These are phyloP conservation scores for Synanthedon vespiformis DNA, from an alignment of 2,888 invertebrate genomes.

Conservation along the genomic window DNA sequence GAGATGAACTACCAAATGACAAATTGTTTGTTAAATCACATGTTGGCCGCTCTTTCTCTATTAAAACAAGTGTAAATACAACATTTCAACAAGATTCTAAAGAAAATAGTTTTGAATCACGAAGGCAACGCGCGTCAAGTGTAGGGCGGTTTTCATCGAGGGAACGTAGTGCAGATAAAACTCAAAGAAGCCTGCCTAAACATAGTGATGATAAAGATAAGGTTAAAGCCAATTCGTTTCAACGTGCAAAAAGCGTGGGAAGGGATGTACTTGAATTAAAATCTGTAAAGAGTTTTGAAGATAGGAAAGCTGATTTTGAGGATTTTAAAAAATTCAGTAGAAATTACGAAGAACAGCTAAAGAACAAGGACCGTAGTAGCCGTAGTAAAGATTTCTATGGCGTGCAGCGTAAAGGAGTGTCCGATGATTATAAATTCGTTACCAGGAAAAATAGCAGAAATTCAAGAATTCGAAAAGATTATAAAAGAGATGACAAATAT, in stretches of 20 bases:
- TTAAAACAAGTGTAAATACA: constrained; percentile 48
- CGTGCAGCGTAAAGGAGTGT: not conserved
- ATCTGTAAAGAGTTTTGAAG: constrained; percentile 31
- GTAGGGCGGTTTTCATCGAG: constrained; percentile 37
- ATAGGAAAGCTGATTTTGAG: constrained; percentile 49
- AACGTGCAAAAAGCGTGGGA: constrained; percentile 50
- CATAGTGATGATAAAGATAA: not conserved
- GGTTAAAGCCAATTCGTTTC: constrained; percentile 15
- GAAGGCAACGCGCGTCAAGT: constrained; percentile 46
- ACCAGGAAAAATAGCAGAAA: constrained; percentile 40
- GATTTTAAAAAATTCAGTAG: constrained; percentile 21
- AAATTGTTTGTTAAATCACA: constrained; percentile 29
- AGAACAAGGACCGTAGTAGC: constrained; percentile 6
- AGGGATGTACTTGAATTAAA: constrained; percentile 12
- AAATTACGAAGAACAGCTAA: constrained; percentile 8
- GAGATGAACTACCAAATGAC: constrained; percentile 9
- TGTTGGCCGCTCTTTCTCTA: constrained; percentile 37
- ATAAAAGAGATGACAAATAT: constrained; percentile 12
- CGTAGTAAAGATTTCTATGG: not conserved
- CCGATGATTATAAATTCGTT: constrained; percentile 16
- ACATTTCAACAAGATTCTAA: constrained; percentile 39
- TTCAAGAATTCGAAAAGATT: constrained; percentile 35
- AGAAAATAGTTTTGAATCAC: constrained; percentile 28
- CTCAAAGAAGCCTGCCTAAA: constrained; percentile 1
- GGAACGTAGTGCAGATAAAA: constrained; percentile 6